These are phyloP conservation scores for Pristis pectinata DNA, from an alignment of 2,797 vertebrate genomes.

Conservation along the genomic window DNA sequence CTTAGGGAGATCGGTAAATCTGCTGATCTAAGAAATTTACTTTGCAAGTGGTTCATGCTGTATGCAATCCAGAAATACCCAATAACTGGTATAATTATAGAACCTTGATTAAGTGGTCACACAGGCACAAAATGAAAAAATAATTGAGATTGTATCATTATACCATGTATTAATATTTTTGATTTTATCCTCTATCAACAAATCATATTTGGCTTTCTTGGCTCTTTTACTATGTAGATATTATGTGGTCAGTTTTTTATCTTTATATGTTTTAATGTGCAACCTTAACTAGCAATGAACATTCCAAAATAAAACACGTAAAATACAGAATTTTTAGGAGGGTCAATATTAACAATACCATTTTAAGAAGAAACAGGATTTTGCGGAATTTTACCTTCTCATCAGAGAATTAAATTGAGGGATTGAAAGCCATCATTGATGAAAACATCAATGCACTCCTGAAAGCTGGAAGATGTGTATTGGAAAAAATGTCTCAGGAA, in stretches of 20 bases:
- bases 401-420: background rate
- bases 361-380: background rate
- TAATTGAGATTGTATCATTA: background rate
- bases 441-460: background rate
- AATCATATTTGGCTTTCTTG: background rate
- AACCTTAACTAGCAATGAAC: background rate
- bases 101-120: background rate
- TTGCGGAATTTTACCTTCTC: background rate
- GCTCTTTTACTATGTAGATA: background rate
- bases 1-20: background rate
- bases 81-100: background rate
- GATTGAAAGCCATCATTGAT: background rate
- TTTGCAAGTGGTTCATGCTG: background rate
- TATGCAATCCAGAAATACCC: background rate
- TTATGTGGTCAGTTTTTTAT: background rate
- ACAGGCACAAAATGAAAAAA: background rate
- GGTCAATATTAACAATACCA: background rate
- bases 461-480: background rate
- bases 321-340: background rate
- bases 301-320: constrained; percentile 12
- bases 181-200: background rate
- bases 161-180: background rate
- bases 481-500: background rate
- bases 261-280: background rate
- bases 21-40: background rate